These are phyloP conservation scores for Trachemys scripta DNA, from an alignment of 2,113 vertebrate species.

Conservation along the genomic window DNA sequence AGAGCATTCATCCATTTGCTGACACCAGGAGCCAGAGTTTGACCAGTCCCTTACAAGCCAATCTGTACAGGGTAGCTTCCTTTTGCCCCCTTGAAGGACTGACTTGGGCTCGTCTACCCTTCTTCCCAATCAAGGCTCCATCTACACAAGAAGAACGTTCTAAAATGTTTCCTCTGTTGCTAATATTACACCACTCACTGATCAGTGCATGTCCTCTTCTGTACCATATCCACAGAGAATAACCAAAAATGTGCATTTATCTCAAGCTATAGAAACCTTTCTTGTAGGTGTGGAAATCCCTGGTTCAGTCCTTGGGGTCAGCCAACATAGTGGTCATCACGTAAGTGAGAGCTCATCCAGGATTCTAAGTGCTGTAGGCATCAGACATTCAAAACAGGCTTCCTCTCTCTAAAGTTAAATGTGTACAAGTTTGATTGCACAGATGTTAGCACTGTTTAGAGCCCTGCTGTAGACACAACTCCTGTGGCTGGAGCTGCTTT, in stretches of 20 bases:
- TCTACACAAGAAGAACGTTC: background rate
- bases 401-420: background rate
- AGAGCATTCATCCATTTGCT: background rate
- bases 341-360: background rate
- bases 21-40: background rate
- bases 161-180: background rate
- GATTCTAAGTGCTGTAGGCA: background rate
- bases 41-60: background rate
- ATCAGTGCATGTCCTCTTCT: background rate
- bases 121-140: background rate
- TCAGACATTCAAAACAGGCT: background rate
- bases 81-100: background rate
- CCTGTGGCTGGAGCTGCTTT: background rate
- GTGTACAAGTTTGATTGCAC: background rate
- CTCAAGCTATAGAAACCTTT: background rate
- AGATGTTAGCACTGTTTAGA: background rate
- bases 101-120: background rate
- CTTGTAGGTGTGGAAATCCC: background rate
- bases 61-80: background rate
- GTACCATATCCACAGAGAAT: background rate
- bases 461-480: background rate
- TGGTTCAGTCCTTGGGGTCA: background rate
- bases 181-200: background rate
- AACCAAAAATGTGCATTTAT: background rate
- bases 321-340: background rate